These are phyloP conservation scores for Papilio protenor DNA, from an alignment of 2,888 invertebrate genomes.

Conservation along the genomic window DNA sequence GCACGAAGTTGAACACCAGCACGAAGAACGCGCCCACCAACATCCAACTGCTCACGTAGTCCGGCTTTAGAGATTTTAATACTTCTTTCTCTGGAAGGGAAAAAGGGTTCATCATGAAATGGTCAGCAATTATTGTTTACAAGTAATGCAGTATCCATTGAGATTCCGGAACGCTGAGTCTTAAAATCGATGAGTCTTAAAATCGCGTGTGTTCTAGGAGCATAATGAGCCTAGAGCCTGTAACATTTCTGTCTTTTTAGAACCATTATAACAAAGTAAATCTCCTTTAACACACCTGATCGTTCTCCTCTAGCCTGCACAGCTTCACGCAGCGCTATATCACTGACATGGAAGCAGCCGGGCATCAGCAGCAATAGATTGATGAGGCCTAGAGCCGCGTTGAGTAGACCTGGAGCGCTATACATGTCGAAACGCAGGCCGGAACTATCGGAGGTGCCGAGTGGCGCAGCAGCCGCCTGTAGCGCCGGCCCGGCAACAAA, in stretches of 20 bases:
- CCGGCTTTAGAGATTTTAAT: slow-evolving; percentile 87
- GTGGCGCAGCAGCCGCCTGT: slow-evolving; percentile 91
- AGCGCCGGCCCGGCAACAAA: slow-evolving; percentile 94
- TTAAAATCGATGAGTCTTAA: not conserved
- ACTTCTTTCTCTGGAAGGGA: slow-evolving; percentile 87
- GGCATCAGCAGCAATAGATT: slow-evolving; percentile 91
- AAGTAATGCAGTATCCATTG: not conserved
- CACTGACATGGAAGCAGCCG: slow-evolving; percentile 88
- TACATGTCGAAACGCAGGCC: slow-evolving; percentile 92
- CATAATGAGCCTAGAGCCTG: too few relatives aligned
- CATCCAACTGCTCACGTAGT: slow-evolving; percentile 90
- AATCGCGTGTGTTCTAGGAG: not conserved
- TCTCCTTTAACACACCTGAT: too few relatives aligned
- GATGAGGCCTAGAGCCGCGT: slow-evolving; percentile 88
- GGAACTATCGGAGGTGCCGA: slow-evolving; percentile 86
- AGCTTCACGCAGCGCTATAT: slow-evolving; percentile 91
- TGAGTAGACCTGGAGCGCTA: slow-evolving; percentile 94
- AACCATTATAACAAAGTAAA: too few relatives aligned
- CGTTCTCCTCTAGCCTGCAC: slow-evolving; percentile 89
- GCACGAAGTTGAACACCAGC: slow-evolving; percentile 93
- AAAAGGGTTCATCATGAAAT: not conserved
- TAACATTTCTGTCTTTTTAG: too few relatives aligned
- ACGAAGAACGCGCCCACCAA: slow-evolving; percentile 92
- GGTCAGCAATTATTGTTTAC: not conserved
- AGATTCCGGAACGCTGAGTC: too few relatives aligned